Conservation (phyloP, 2,797 vertebrate species). For the Amniataba percoides region DNA sequence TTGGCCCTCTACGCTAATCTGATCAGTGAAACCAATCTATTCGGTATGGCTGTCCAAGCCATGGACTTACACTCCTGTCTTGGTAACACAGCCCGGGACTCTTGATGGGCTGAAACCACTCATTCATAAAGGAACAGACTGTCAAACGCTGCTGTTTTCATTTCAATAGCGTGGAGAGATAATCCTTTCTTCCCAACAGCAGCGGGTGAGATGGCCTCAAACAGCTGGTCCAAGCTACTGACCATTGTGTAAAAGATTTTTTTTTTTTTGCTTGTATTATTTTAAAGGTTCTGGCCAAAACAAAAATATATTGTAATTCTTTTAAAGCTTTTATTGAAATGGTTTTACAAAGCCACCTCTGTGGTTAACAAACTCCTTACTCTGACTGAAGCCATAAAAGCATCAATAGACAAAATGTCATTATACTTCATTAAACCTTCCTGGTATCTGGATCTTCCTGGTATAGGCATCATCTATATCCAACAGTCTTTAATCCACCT, state of each 20-base stretch:
- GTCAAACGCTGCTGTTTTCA: slow-evolving; percentile 67
- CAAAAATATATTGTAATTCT: not conserved
- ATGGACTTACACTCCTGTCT: slow-evolving; percentile 56
- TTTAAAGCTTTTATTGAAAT: slow-evolving; percentile 14
- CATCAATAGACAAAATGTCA: slow-evolving; percentile 18
- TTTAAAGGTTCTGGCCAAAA: slow-evolving; percentile 22
- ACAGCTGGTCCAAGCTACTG: slow-evolving; percentile 72
- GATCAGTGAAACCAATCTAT: slow-evolving; percentile 85
- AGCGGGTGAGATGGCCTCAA: slow-evolving; percentile 58
- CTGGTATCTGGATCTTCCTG: slow-evolving; percentile 1
- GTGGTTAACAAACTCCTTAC: slow-evolving; percentile 8
- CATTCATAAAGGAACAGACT: slow-evolving; percentile 74
- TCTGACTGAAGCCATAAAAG: not conserved
- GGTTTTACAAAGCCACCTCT: slow-evolving; percentile 8
- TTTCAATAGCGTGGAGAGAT: slow-evolving; percentile 68
- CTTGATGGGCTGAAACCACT: slow-evolving; percentile 60
- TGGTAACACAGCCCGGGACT: slow-evolving; percentile 45
- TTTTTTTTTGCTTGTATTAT: slow-evolving; percentile 10
- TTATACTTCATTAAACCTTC: slow-evolving; percentile 27
- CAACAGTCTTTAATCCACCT: slow-evolving; percentile 23
- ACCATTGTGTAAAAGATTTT: slow-evolving; percentile 52
- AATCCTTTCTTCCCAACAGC: slow-evolving; percentile 68
- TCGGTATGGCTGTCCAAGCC: slow-evolving; percentile 78
- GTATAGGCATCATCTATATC: not conserved
- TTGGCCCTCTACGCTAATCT: slow-evolving; percentile 75